A percentile compares a stretch with the other conserved stretches of the same genome.
Evolutionary conservation across 1,140 invertebrate genomes (phyloP).

Genomic region (Drosophila erecta): DNA sequence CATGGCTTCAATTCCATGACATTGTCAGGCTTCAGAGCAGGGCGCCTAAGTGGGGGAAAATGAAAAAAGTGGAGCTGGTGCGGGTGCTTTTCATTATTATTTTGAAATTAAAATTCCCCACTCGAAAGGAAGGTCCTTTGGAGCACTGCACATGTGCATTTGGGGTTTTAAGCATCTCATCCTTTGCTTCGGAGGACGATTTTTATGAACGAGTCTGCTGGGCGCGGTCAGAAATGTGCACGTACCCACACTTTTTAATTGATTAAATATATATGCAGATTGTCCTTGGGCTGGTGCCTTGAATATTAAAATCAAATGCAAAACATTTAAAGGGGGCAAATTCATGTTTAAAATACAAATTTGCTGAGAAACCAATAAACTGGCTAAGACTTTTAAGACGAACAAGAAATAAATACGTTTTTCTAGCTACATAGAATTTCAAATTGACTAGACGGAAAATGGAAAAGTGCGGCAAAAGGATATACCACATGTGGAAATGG

Average conservation of each 20-base stretch:
- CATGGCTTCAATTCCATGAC: conserved; percentile 69
- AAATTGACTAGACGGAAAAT: background rate
- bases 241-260: conserved; percentile 70
- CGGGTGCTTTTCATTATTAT: conserved; percentile 64
- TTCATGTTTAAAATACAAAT: background rate
- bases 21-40: conserved; percentile 56
- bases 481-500: conserved; percentile 11
- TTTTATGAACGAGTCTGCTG: conserved; percentile 3
- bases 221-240: conserved; percentile 44
- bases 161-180: conserved; percentile 29
- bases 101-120: conserved; percentile 70
- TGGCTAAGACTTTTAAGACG: background rate
- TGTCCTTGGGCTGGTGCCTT: background rate
- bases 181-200: background rate
- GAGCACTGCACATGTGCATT: conserved; percentile 53
- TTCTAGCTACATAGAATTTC: too few species aligned
- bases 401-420: background rate
- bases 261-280: conserved; percentile 62
- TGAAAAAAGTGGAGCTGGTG: conserved; percentile 1
- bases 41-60: background rate
- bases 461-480: background rate
- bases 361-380: too few species aligned
- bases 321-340: background rate
- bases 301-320: conserved; percentile 8
- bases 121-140: conserved; percentile 15